These are phyloP conservation scores for Chelmon rostratus DNA, from an alignment of 2,797 vertebrate species.

Conservation along the genomic window DNA sequence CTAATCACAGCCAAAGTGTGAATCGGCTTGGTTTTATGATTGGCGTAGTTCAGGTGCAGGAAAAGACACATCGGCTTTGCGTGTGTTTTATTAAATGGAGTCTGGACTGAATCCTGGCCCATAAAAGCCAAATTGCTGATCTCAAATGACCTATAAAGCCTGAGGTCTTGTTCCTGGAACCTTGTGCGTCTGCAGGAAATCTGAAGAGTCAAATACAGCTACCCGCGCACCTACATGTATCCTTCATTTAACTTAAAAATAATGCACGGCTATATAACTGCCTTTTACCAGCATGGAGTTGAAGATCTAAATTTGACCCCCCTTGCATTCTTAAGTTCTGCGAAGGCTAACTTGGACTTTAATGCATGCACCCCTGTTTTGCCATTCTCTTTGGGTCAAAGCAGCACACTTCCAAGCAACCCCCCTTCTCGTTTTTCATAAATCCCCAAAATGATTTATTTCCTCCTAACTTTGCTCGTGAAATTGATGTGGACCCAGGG, in stretches of 20 bases:
- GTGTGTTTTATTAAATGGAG: constrained; percentile 69
- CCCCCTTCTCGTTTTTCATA: constrained; percentile 57
- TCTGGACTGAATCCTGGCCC: constrained; percentile 72
- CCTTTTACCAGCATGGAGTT: constrained; percentile 38
- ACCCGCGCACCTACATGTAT: constrained; percentile 26
- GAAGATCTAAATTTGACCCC: constrained; percentile 18
- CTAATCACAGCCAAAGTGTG: constrained; percentile 51
- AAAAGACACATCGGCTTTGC: constrained; percentile 51
- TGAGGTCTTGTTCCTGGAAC: constrained; percentile 71
- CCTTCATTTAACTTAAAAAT: constrained; percentile 38
- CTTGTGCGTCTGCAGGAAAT: constrained; percentile 71
- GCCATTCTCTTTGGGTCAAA: constrained; percentile 37
- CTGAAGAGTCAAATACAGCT: constrained; percentile 71
- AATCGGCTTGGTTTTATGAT: constrained; percentile 59
- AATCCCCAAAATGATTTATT: constrained; percentile 85
- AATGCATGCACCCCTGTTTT: constrained; percentile 38
- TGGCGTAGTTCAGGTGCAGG: constrained; percentile 65
- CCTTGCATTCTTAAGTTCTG: constrained; percentile 24
- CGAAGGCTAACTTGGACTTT: constrained; percentile 20
- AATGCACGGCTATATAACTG: constrained; percentile 17
- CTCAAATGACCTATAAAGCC: constrained; percentile 81
- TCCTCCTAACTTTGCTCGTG: constrained; percentile 78
- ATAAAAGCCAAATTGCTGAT: constrained; percentile 77
- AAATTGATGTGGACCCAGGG: constrained; percentile 81
- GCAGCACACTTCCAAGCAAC: constrained; percentile 22